Evolutionary conservation across 2,113 vertebrate species (phyloP), one percentile per base, ranked within the genome.

Genomic region (Pheucticus melanocephalus): DNA sequence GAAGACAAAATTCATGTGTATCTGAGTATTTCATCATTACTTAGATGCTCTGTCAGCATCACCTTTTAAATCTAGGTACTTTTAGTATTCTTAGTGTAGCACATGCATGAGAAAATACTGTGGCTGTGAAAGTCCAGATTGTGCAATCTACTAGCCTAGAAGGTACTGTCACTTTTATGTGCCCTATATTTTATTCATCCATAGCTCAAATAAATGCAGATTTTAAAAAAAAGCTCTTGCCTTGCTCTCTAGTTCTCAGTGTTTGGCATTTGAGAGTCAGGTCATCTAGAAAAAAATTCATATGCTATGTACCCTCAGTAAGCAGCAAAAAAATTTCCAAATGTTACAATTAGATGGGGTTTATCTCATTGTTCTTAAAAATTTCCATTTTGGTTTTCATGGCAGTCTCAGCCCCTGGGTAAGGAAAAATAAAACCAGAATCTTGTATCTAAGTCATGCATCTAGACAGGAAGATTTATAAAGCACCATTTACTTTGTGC

Each of bases 131-230:
- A 95, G 71, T 90, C 94, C 93, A 91, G 78, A 91, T 61, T 91
- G 78, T 91, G 81, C 73, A 87, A 90, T 87, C 87, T 87, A 59
- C 84, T 95, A 91, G 83, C 78, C 87, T 95, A 96, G 94, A 79
- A 92, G 45, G 21, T 42, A 69, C 44, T 80, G 87, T 73, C 78
- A 95, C 27, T 91, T 95, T 91, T 87, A 95, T 95, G 59, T 85
- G 50, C 54, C 59, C 82, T 77, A 63, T 95, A 92, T 95, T 95
- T 95, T 92, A 91, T 92, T 90, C 71, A 90, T 47, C 79, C 59
- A 60, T 81, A 90, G 70, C 66, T 90, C 84, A 90, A 80, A 95
- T 66, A 93, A 95, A 93, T 91, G 45, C 54, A 93, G 35, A 91
- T 82, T 87, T 28, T 0, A 5, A 25, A 53, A 13, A 24, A 21